Conservation (phyloP, 2,113 vertebrate species). For the Felis catus region DNA sequence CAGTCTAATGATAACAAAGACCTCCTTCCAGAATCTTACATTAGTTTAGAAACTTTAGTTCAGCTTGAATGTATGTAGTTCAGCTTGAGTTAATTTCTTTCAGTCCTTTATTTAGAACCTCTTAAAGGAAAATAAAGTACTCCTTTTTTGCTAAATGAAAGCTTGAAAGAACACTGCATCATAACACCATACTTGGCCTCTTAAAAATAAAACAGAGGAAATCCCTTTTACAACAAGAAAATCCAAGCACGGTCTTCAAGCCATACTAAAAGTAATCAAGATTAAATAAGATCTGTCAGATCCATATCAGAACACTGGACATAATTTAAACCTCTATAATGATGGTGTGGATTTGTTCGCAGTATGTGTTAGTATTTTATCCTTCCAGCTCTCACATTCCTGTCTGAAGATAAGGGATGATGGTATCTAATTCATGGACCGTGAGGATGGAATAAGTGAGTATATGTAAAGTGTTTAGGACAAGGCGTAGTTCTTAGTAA, state of each 20-base stretch:
- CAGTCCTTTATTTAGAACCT: not conserved
- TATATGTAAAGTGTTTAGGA: not conserved
- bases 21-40: not conserved
- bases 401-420: not conserved
- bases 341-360: not conserved
- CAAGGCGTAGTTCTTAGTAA: not conserved
- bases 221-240: not conserved
- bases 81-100: constrained; percentile 32
- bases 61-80: constrained; percentile 6
- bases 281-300: not conserved
- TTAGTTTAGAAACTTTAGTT: constrained; percentile 51
- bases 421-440: not conserved
- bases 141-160: not conserved
- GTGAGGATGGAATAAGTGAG: not conserved
- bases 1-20: not conserved
- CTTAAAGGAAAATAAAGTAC: constrained; percentile 13
- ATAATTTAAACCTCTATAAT: not conserved
- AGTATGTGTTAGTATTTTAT: not conserved
- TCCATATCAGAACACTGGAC: not conserved
- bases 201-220: not conserved
- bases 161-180: not conserved
- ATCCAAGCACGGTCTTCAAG: constrained; percentile 1
- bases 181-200: not conserved
- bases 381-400: not conserved
- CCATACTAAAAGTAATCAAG: not conserved